These are phyloP conservation scores for Poicephalus gulielmi DNA, from an alignment of 2,113 vertebrate species.

Conservation along the genomic window DNA sequence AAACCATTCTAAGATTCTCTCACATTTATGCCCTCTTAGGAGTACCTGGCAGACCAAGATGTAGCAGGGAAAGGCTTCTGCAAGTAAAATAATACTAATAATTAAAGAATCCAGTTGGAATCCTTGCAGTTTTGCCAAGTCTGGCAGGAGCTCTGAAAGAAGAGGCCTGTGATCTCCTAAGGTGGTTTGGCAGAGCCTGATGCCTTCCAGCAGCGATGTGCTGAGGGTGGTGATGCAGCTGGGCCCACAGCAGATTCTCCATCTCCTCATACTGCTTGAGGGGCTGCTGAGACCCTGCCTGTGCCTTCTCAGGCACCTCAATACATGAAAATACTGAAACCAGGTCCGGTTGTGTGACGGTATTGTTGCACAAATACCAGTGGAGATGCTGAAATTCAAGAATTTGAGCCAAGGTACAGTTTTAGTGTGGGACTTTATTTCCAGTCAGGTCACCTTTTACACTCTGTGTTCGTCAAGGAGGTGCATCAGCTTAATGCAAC, in stretches of 20 bases:
- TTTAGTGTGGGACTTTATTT: not conserved
- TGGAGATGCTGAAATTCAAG: not conserved
- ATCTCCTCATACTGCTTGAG: not conserved
- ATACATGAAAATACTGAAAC: not conserved
- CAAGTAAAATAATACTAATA: not conserved
- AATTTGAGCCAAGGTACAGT: not conserved
- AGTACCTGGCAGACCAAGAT: too few species aligned
- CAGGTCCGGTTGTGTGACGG: fast-evolving
- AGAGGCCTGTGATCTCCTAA: too few species aligned
- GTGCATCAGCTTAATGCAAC: fast-evolving
- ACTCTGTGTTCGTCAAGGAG: fast-evolving
- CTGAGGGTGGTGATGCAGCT: not conserved
- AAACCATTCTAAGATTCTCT: not conserved
- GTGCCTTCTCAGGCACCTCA: not conserved
- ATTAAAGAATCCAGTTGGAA: not conserved
- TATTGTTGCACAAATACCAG: not conserved
- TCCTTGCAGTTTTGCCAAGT: not conserved
- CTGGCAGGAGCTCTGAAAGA: not conserved
- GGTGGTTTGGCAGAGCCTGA: not conserved
- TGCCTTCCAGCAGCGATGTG: not conserved
- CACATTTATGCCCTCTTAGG: too few species aligned
- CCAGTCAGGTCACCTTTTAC: not conserved
- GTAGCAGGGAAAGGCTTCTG: not conserved
- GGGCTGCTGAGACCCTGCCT: not conserved
- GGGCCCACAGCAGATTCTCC: not conserved